A percentile compares a stretch with the other conserved stretches of the same genome.
These are phyloP conservation scores for Molanna angustata DNA, from an alignment of 2,888 invertebrate species.

Conservation along the genomic window DNA sequence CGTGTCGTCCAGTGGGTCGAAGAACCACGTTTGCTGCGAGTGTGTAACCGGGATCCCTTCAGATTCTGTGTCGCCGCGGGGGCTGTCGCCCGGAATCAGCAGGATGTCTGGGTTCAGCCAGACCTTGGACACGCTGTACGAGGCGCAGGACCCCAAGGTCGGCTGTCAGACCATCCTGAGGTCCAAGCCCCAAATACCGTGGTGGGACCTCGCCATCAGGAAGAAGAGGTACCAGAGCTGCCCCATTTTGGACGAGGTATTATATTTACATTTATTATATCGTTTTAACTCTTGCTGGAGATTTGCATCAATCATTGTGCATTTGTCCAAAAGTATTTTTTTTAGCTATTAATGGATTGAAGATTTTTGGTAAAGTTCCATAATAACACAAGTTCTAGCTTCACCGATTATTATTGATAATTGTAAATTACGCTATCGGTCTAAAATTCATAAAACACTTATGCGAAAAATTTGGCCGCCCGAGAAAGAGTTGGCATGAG, in stretches of 20 bases:
- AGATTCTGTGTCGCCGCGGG: slow-evolving; percentile 39
- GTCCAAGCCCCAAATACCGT: slow-evolving; percentile 72
- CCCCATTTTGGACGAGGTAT: slow-evolving; percentile 71
- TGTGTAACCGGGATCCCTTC: slow-evolving; percentile 51
- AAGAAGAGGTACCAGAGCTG: slow-evolving; percentile 79
- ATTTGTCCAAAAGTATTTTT: no score
- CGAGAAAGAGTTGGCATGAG: no score
- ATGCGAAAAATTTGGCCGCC: no score
- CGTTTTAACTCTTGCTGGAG: no score
- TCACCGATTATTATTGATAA: no score
- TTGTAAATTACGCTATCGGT: no score
- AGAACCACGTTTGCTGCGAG: slow-evolving; percentile 53
- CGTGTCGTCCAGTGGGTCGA: slow-evolving; percentile 41
- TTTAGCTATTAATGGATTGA: no score
- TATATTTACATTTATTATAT: no score
- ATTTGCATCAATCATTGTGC: no score
- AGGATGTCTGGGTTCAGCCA: slow-evolving; percentile 34
- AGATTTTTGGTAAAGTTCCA: no score
- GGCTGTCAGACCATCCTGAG: slow-evolving; percentile 65
- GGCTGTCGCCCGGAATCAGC: slow-evolving; percentile 43
- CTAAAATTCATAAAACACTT: no score
- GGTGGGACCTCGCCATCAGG: slow-evolving; percentile 85
- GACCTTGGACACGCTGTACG: slow-evolving; percentile 51
- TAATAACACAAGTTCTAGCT: no score
- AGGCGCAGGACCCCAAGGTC: slow-evolving; percentile 63